These are phyloP conservation scores for Nycteola revayana DNA, from an alignment of 2,888 invertebrate species.

Conservation along the genomic window DNA sequence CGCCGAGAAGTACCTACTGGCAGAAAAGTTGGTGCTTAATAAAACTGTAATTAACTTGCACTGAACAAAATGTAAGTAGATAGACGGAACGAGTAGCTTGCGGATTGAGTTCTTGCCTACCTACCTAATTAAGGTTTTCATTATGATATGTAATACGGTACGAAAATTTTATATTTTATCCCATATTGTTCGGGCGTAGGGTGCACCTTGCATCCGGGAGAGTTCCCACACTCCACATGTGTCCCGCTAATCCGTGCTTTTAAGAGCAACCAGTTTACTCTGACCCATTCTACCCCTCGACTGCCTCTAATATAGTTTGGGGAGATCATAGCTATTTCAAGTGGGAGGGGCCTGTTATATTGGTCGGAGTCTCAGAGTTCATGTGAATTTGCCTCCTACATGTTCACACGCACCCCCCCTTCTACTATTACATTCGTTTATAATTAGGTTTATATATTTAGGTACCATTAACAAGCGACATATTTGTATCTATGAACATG, in stretches of 20 bases:
- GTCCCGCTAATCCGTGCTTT: conserved; percentile 46
- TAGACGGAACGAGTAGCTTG: not conserved
- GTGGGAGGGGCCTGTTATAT: conserved; percentile 34
- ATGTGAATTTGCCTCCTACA: conserved; percentile 59
- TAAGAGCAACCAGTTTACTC: conserved; percentile 35
- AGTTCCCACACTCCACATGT: conserved; percentile 59
- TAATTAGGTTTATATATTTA: too few relatives aligned
- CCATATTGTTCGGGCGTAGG: conserved; percentile 24
- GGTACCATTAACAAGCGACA: too few relatives aligned
- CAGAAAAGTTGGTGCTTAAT: conserved; percentile 3
- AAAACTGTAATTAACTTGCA: conserved; percentile 5
- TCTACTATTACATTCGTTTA: too few relatives aligned
- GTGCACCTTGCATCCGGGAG: conserved; percentile 54
- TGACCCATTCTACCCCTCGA: conserved; percentile 36
- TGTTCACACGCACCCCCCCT: conserved; percentile 55
- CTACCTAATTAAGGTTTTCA: conserved; percentile 16
- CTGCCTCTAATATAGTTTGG: conserved; percentile 27
- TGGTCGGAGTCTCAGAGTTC: conserved; percentile 40
- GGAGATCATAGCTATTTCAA: conserved; percentile 32
- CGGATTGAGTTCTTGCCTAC: conserved; percentile 6
- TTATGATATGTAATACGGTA: conserved; percentile 5
- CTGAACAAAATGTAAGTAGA: conserved; percentile 1
- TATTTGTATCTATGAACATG: too few relatives aligned
- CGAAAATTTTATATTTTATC: conserved; percentile 19
- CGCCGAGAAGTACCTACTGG: too few relatives aligned